Percentiles rank a stretch among this genome's conserved stretches.
phyloP scores from a whole-genome alignment of 2,888 invertebrate genomes.

The Drosophila niveifrons region DNA sequence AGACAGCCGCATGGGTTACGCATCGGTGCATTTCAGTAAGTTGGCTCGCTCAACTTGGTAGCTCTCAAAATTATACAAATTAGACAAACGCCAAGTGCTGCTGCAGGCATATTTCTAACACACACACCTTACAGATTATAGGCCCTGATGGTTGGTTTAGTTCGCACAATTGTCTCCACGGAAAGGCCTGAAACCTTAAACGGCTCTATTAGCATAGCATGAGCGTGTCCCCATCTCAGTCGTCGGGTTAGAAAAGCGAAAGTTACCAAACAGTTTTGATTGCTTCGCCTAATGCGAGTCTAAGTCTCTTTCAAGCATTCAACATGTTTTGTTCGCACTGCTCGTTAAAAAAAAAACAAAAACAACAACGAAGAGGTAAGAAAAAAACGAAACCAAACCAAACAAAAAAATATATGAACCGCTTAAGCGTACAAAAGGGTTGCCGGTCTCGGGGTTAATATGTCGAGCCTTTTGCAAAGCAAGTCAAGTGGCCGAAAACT shows the following conservation, averaged over 20 bases:
- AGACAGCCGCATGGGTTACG: conserved; percentile 63
- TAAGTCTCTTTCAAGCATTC: conserved; percentile 39
- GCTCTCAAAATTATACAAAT: conserved; percentile 73
- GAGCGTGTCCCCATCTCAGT: conserved; percentile 29
- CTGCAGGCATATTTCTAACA: conserved; percentile 62
- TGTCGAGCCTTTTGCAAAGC: conserved; percentile 18
- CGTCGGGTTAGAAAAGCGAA: conserved; percentile 64
- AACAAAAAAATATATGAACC: conserved; percentile 40
- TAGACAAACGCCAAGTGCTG: conserved; percentile 67
- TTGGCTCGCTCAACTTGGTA: conserved; percentile 45
- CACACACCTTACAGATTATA: conserved; percentile 58
- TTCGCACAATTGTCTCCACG: conserved; percentile 57
- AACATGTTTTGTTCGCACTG: conserved; percentile 41
- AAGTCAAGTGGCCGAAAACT: conserved; percentile 30
- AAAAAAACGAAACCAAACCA: neutral
- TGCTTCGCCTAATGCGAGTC: conserved; percentile 44
- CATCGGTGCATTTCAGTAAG: conserved; percentile 42
- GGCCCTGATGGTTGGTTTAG: conserved; percentile 12
- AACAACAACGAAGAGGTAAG: neutral
- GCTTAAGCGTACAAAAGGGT: conserved; percentile 36
- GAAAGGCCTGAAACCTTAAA: conserved; percentile 36
- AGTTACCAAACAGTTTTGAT: conserved; percentile 53
- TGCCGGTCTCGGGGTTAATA: conserved; percentile 27
- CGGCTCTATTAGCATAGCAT: conserved; percentile 55
- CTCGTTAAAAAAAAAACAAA: conserved; percentile 39